Evolutionary conservation across 2,797 vertebrate genomes (phyloP).

Genomic region (Sebastes itinus): DNA sequence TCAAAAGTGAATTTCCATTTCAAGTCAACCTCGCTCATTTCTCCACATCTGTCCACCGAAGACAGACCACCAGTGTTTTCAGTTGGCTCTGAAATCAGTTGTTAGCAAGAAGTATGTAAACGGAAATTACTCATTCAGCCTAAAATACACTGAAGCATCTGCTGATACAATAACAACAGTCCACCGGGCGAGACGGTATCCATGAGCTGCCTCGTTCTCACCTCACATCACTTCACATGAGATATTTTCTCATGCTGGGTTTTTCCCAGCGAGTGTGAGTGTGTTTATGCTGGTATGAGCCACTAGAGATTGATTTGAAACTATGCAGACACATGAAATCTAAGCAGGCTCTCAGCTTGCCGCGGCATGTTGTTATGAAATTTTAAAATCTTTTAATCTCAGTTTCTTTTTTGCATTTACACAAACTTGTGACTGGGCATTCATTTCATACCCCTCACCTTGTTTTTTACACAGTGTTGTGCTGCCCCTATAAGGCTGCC

Average conservation of each 20-base stretch:
- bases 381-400: neutral
- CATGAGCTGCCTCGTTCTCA: neutral
- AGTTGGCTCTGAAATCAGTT: neutral
- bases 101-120: constrained; percentile 11
- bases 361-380: neutral
- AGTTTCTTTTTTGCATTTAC: neutral
- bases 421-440: neutral
- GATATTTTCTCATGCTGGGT: neutral
- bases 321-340: neutral
- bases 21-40: neutral
- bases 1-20: neutral
- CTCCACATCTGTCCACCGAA: constrained; percentile 25
- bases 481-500: too few species aligned
- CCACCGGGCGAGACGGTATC: neutral
- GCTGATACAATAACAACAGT: constrained; percentile 17
- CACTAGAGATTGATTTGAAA: neutral
- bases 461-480: neutral
- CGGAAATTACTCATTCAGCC: neutral
- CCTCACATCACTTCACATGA: neutral
- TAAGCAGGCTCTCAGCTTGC: neutral
- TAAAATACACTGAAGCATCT: constrained; percentile 12
- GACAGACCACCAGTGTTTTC: constrained; percentile 6
- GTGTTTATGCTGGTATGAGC: neutral
- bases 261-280: neutral
- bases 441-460: neutral